A percentile compares a stretch with the other conserved stretches of the same genome.
Conservation (phyloP, 2,888 invertebrate species). For the Operophtera brumata region DNA sequence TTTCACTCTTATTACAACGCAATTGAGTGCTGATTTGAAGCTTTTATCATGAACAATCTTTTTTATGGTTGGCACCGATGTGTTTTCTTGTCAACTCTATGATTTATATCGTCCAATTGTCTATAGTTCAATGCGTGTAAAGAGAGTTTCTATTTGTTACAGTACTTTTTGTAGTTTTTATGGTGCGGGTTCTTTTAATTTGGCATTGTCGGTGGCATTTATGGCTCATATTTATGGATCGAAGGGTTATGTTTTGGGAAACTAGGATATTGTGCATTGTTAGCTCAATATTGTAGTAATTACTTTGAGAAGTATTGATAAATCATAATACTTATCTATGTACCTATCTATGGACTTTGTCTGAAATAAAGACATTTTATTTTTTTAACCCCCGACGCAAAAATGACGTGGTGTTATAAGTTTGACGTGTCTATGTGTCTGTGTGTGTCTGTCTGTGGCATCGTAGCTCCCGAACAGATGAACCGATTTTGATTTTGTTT, state of each 20-base stretch:
- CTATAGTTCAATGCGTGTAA: conserved; percentile 74
- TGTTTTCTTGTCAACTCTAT: conserved; percentile 76
- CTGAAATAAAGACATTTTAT: no score
- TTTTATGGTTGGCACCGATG: conserved; percentile 43
- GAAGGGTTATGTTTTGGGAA: conserved; percentile 42
- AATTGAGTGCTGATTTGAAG: conserved; percentile 37
- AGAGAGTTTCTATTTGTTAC: conserved; percentile 74
- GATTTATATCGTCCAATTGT: conserved; percentile 76
- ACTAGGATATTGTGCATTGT: conserved; percentile 37
- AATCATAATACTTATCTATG: neutral
- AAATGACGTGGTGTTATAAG: no score
- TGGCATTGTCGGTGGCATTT: conserved; percentile 69
- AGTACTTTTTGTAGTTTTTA: conserved; percentile 59
- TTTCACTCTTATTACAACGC: conserved; percentile 25
- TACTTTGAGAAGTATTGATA: conserved; percentile 1
- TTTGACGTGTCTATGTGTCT: no score
- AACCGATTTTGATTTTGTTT: no score
- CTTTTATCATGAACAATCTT: conserved; percentile 14
- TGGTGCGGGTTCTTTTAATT: conserved; percentile 73
- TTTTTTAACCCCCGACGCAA: no score
- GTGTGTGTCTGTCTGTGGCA: no score
- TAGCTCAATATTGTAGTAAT: conserved; percentile 26
- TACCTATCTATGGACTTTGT: no score
- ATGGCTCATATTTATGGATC: conserved; percentile 64
- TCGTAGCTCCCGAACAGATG: no score